Base-by-base conservation (phyloP, 2,888 invertebrate genomes). In the Limnephilus auricula region DNA sequence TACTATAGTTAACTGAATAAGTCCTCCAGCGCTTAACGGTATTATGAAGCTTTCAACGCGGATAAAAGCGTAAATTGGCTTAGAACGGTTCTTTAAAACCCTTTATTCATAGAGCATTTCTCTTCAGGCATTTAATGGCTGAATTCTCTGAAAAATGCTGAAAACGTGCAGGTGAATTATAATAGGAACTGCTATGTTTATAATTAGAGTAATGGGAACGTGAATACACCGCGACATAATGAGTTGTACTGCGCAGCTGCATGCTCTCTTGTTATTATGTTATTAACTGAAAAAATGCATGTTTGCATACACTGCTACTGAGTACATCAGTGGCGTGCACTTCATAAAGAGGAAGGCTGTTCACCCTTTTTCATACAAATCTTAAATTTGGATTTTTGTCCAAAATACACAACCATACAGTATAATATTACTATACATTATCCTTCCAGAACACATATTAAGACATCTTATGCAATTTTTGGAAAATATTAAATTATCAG, bases 231-330 rank as follows among this genome's bases (percentile, higher is more conserved):
- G 32, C 30, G 31, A 80, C 80, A 32, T 31, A 80, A 80, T 80
- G 80, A 80, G 80, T 80, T 32, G 31, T 65, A 32, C 31, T 80
- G 80, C 4, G 65, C 37, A 45, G 86, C 86, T 45, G 50, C 86
- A 86, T 45, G 50, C 79, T 37, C 89, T 45, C 34, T 34, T 37
- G 45, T 89, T 79, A 89, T 89, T 89, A 89, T 37, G 89, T 79
- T 89, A 89, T 89, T 89, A 89, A 79, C 87, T 65, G 34, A 34
- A 79, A 88, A 79, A 89, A 78, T n/a, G 18, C 89, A 31, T 65
- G 65, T 87, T 87, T 32, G 50, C 86, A 65, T 86, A 30, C 86
- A n/a, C n/a, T 65, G 31, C 30, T 45, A 45, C 13, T 15, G 45
- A 15, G 45, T 45, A 4, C 45, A 45, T 45, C 45, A 45, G 45